Evolutionary conservation across 2,888 invertebrate genomes (phyloP).

Genomic region (Leucoma salicis): DNA sequence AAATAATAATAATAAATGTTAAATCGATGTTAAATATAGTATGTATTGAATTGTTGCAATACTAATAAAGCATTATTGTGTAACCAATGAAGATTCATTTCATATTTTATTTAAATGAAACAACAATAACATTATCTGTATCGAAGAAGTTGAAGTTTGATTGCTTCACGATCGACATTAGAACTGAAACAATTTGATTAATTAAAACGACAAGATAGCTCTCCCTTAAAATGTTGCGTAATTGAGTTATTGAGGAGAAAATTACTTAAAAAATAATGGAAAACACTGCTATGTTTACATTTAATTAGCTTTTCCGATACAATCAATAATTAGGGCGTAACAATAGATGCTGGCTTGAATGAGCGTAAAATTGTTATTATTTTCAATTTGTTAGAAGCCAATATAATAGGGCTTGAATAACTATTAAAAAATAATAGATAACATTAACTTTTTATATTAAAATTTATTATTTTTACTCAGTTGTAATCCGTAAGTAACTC

Average conservation of each 20-base stretch:
- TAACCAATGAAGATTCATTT: conserved; percentile 34
- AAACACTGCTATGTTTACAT: background rate
- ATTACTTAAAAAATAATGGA: conserved; percentile 5
- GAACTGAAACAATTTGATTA: conserved; percentile 4
- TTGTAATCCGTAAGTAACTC: no score
- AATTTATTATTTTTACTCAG: no score
- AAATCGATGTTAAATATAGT: conserved; percentile 37
- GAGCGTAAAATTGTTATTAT: background rate
- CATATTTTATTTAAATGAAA: conserved; percentile 29
- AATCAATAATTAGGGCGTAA: background rate
- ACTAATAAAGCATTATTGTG: conserved; percentile 40
- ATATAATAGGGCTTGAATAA: background rate
- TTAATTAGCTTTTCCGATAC: background rate
- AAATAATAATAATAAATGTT: no score
- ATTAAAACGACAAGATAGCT: background rate
- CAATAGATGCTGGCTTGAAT: background rate
- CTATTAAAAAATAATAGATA: background rate
- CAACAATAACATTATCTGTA: background rate
- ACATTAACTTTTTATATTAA: no score
- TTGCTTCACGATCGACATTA: conserved; percentile 20
- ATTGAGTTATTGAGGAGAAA: conserved; percentile 6
- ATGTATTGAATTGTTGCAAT: conserved; percentile 40
- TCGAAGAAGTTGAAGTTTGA: conserved; percentile 11
- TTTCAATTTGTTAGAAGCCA: background rate
- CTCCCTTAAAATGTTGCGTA: conserved; percentile 2